Conservation (phyloP, 2,113 vertebrate species). For the Entelurus aequoreus region DNA sequence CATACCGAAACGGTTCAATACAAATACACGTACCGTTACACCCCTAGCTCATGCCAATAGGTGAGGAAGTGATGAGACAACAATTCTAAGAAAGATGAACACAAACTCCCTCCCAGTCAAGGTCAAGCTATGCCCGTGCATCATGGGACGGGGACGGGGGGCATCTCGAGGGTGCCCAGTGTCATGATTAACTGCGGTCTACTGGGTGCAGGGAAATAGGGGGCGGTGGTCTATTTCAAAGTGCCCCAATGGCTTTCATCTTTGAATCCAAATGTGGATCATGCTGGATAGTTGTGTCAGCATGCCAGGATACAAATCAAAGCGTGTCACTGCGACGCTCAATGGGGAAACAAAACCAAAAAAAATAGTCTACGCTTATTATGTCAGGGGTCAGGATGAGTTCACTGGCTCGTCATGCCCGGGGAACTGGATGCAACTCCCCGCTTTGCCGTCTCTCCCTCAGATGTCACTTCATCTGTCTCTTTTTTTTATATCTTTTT, state of each 20-base stretch:
- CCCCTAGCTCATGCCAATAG: too few relatives aligned
- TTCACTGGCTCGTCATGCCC: slow-evolving; percentile 59
- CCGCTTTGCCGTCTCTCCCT: slow-evolving; percentile 38
- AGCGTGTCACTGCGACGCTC: slow-evolving; percentile 59
- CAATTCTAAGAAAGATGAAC: slow-evolving; percentile 60
- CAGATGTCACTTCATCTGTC: slow-evolving; percentile 44
- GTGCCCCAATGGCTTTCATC: slow-evolving; percentile 67
- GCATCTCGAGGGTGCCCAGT: too few relatives aligned
- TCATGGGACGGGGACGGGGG: slow-evolving; percentile 24
- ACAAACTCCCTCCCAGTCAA: slow-evolving; percentile 61
- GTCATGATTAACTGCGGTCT: slow-evolving; percentile 67
- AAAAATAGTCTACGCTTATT: slow-evolving; percentile 50
- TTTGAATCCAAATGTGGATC: slow-evolving; percentile 68
- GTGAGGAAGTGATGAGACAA: slow-evolving; percentile 37
- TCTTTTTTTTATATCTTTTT: slow-evolving; percentile 21
- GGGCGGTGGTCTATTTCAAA: slow-evolving; percentile 67
- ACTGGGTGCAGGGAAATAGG: slow-evolving; percentile 46
- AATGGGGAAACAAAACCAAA: slow-evolving; percentile 45
- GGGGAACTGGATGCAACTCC: slow-evolving; percentile 55
- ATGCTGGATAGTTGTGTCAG: slow-evolving; percentile 62
- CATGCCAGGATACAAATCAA: slow-evolving; percentile 63
- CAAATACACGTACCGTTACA: too few relatives aligned
- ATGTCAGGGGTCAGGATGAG: slow-evolving; percentile 69
- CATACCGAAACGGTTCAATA: too few relatives aligned
- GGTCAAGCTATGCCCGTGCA: slow-evolving; percentile 62